Conservation (phyloP, 2,888 invertebrate species). For the Pachliopta kotzebuea region DNA sequence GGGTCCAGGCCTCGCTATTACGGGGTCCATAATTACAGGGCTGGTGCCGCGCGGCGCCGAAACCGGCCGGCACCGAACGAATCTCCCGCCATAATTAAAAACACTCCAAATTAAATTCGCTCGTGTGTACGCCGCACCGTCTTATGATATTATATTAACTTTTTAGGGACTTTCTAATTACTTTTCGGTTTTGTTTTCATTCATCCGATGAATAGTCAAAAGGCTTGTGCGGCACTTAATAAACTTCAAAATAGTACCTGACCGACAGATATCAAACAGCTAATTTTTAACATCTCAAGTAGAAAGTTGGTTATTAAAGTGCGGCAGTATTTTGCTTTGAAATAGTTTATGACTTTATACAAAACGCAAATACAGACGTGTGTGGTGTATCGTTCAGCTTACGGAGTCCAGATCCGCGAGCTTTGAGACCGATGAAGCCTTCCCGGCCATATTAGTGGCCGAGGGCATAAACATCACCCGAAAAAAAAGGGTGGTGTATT, state of each 20-base stretch:
- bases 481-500: too few species aligned
- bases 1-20: constrained; percentile 74
- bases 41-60: constrained; percentile 74
- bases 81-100: constrained; percentile 78
- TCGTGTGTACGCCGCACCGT: constrained; percentile 68
- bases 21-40: constrained; percentile 79
- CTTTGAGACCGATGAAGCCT: too few species aligned
- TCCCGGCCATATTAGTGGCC: too few species aligned
- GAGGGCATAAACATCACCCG: too few species aligned
- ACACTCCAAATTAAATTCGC: constrained; percentile 80
- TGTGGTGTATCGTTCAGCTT: too few species aligned
- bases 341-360: too few species aligned
- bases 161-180: constrained; percentile 78
- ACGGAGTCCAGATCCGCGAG: too few species aligned
- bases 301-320: too few species aligned
- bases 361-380: too few species aligned
- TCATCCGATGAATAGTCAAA: constrained; percentile 48
- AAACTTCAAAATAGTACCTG: neutral
- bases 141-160: constrained; percentile 78
- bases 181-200: constrained; percentile 61
- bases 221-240: neutral
- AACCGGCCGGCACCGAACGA: constrained; percentile 63
- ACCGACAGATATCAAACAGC: neutral
- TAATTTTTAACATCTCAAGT: neutral
- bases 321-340: too few species aligned